Percentiles rank a stretch among this genome's conserved stretches.
Conservation (phyloP, 2,888 invertebrate genomes). For the Encarsia formosa region DNA sequence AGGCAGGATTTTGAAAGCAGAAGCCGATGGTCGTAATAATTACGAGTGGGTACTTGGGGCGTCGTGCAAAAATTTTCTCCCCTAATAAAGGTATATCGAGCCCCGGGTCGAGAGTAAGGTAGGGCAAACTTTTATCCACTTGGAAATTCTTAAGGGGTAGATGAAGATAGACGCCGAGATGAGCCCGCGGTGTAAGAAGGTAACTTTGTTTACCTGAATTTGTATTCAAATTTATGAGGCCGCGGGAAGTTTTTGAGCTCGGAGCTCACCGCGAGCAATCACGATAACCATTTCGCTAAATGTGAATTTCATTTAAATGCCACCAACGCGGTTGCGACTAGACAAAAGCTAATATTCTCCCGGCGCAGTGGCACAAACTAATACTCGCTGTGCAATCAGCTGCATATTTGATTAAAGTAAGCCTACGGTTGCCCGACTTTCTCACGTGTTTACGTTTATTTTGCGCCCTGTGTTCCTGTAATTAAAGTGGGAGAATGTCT, state of each 20-base stretch:
- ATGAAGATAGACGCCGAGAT: background rate
- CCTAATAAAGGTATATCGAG: constrained; percentile 22
- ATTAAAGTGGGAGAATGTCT: no score
- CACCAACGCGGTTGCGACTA: no score
- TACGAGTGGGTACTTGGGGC: background rate
- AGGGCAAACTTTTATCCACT: constrained; percentile 25
- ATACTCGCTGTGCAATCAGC: no score
- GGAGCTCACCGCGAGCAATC: constrained; percentile 11
- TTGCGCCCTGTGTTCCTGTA: no score
- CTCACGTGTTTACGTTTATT: no score
- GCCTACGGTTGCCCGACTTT: no score
- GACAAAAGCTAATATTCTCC: no score
- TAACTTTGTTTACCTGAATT: constrained; percentile 29
- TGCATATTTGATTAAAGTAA: no score
- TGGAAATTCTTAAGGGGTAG: constrained; percentile 20
- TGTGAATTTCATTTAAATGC: constrained; percentile 21
- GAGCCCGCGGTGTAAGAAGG: constrained; percentile 16
- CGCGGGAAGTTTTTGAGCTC: constrained; percentile 9
- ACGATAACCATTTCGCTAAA: constrained; percentile 17
- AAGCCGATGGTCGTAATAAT: no score
- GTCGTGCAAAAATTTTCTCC: constrained; percentile 9
- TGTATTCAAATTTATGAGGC: constrained; percentile 28
- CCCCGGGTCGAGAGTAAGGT: background rate
- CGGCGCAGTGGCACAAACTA: no score
- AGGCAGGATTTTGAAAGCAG: no score